Base-by-base conservation (phyloP, 92 coral and sea anemone species). In the Zoanthus sociatus region DNA sequence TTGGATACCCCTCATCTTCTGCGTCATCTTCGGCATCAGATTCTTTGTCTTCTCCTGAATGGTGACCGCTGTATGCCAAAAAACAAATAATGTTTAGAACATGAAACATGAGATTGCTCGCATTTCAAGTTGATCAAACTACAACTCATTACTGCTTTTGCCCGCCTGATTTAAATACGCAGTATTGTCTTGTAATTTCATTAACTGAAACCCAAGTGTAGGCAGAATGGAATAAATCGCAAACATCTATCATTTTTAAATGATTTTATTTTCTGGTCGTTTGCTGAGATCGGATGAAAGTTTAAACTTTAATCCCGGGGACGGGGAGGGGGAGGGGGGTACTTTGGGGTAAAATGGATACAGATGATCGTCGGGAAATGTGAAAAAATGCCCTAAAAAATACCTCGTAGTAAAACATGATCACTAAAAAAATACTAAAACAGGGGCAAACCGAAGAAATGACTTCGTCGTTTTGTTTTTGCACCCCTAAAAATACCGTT, bases 41-140 rank as follows among this genome's bases (percentile, higher is more conserved):
- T 74, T 37, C 21, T 46, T 33, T 18, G 9, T 37, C 42, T 37
- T 37, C 42, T 26, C 26, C 26, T 37, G 4, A 37, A 37, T 37
- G 4, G 42, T 37, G 45, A 54, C 18, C 47, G 4, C 16, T 74
- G 78, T 74, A 45, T 73, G 56, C 56, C 26, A 46, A 74, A 74
- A 56, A 58, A 45, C 78, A 74, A 74, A 50, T 74, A 46, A 74
- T n/a, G 31, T 45, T 46, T 74, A 69, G 74, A 69, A 12, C 74
- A 69, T 74, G 26, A 56, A 74, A 74, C 26, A 74, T 17, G 20
- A 16, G 17, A 74, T 74, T n/a, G 61, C 54, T 74, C 60, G 11
- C 66, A 47, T 76, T 76, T 76, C 79, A 76, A 76, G 78, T 73
- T 73, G 78, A 73, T 44, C 78, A 44, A 53, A 73, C 56, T 44